Percentiles rank a stretch among this genome's conserved stretches.
These are phyloP conservation scores for Oplegnathus fasciatus DNA, from an alignment of 2,113 vertebrate species.

Conservation along the genomic window DNA sequence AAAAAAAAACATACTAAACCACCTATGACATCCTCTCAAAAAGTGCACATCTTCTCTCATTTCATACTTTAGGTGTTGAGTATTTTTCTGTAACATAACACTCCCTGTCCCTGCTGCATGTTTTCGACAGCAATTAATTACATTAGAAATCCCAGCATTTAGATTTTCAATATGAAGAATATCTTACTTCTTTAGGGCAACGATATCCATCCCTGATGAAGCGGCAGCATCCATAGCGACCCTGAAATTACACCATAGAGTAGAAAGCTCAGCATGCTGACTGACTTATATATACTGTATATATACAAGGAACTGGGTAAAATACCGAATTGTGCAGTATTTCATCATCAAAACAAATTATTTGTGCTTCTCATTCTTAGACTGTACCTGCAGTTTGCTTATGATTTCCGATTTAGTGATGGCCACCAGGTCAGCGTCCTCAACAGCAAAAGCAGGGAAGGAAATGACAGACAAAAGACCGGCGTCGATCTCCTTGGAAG, in stretches of 20 bases:
- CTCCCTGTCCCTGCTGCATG: background rate
- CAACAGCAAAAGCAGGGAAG: conserved; percentile 98
- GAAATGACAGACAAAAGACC: conserved; percentile 97
- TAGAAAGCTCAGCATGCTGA: background rate
- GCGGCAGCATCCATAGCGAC: conserved; percentile 96
- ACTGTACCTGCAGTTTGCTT: conserved; percentile 92
- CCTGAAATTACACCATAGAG: conserved; percentile 80
- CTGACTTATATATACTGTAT: too few relatives aligned
- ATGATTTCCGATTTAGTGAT: conserved; percentile 97
- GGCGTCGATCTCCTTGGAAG: conserved; percentile 97
- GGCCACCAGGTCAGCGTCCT: conserved; percentile 93
- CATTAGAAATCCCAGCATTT: background rate
- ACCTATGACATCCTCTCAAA: background rate
- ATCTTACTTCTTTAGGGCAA: conserved; percentile 94
- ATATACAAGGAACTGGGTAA: background rate
- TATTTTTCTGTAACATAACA: background rate
- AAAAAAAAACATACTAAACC: background rate
- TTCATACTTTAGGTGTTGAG: background rate
- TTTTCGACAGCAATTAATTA: background rate
- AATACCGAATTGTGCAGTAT: background rate
- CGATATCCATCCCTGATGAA: conserved; percentile 97
- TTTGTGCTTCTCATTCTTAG: background rate
- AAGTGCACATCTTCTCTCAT: background rate
- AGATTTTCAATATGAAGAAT: background rate
- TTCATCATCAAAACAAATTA: background rate